A percentile compares a stretch with the other conserved stretches of the same genome.
Conservation (phyloP, 2,888 invertebrate species). For the Xanthia icteritia region DNA sequence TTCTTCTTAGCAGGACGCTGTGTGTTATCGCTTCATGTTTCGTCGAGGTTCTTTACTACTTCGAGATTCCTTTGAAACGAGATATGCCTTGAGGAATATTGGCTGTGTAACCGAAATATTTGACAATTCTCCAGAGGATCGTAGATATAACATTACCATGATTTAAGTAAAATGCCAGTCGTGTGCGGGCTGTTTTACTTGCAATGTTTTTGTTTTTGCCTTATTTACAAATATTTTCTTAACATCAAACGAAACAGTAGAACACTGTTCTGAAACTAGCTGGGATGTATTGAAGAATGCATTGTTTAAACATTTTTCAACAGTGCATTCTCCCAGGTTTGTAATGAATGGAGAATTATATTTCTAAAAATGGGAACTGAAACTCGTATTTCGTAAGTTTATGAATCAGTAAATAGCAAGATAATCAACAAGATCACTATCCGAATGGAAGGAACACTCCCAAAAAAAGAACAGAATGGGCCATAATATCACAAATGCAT, state of each 20-base stretch:
- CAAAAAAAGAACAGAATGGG: slow-evolving; percentile 24
- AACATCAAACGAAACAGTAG: slow-evolving; percentile 24
- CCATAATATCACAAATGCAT: slow-evolving; percentile 13
- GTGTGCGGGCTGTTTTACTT: slow-evolving; percentile 12
- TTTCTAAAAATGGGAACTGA: background rate
- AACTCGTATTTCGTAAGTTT: slow-evolving; percentile 7
- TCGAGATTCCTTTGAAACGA: slow-evolving; percentile 15
- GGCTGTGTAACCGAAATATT: slow-evolving; percentile 7
- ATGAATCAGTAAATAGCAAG: background rate
- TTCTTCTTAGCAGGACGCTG: background rate
- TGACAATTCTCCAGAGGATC: background rate
- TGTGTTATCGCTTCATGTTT: background rate
- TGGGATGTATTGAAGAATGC: slow-evolving; percentile 5
- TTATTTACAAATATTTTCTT: slow-evolving; percentile 24
- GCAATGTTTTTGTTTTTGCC: background rate
- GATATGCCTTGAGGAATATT: slow-evolving; percentile 10
- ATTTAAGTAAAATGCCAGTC: slow-evolving; percentile 18
- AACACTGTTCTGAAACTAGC: slow-evolving; percentile 7
- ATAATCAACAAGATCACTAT: slow-evolving; percentile 10
- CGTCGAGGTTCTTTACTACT: background rate
- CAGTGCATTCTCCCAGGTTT: background rate
- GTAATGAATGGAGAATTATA: background rate
- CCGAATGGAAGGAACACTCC: slow-evolving; percentile 2
- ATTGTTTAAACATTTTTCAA: background rate
- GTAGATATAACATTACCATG: slow-evolving; percentile 6